These are phyloP conservation scores for Oppia nitens DNA, from an alignment of 1,140 invertebrate species.

Conservation along the genomic window DNA sequence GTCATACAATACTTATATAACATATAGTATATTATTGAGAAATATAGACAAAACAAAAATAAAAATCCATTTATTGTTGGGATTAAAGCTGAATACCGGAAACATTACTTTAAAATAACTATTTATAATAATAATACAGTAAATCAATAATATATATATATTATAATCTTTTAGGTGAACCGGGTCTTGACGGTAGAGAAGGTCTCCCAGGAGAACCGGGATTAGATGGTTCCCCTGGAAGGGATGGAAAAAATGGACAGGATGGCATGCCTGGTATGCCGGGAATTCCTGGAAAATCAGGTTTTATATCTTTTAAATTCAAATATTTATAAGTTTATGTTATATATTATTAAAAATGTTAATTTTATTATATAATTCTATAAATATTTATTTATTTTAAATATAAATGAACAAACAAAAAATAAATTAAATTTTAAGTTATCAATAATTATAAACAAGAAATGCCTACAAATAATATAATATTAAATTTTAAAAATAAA, in stretches of 20 bases:
- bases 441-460: too few relatives aligned
- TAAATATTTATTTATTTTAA: too few relatives aligned
- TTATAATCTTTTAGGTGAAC: constrained; percentile 23
- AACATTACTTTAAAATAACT: not conserved
- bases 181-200: constrained; percentile 67
- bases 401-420: not conserved
- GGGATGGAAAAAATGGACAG: constrained; percentile 37
- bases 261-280: constrained; percentile 37
- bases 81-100: not conserved
- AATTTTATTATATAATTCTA: too few relatives aligned
- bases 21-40: not conserved
- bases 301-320: too few relatives aligned
- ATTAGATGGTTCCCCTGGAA: constrained; percentile 27
- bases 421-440: too few relatives aligned
- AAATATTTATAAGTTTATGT: too few relatives aligned
- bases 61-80: not conserved
- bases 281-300: constrained; percentile 31
- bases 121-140: not conserved
- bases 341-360: too few relatives aligned
- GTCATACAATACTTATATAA: not conserved
- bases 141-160: not conserved
- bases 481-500: too few relatives aligned
- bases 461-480: too few relatives aligned
- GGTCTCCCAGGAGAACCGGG: constrained; percentile 62
- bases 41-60: not conserved